phyloP scores from a whole-genome alignment of 1,140 invertebrate species.

The Leptonema lineaticorne region DNA sequence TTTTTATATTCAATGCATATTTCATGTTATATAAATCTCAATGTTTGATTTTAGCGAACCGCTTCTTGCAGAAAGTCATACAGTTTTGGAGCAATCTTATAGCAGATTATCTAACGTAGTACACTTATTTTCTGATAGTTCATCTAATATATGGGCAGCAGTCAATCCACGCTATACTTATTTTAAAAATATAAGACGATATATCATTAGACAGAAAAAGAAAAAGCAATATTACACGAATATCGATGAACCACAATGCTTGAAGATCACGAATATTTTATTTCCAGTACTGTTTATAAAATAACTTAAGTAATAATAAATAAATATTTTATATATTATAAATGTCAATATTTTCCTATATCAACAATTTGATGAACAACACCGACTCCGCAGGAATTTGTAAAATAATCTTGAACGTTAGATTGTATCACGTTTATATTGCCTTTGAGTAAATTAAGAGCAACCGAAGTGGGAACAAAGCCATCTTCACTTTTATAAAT shows the following conservation, averaged over 20 bases:
- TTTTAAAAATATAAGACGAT: neutral
- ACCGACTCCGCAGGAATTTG: conserved; percentile 19
- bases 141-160: conserved; percentile 44
- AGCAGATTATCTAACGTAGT: conserved; percentile 44
- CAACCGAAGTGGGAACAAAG: conserved; percentile 30
- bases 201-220: neutral
- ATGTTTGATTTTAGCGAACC: conserved; percentile 39
- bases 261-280: conserved; percentile 1
- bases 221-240: conserved; percentile 2
- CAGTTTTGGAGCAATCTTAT: conserved; percentile 45
- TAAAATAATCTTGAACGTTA: conserved; percentile 30
- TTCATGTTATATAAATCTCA: neutral
- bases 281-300: neutral
- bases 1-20: conserved; percentile 14
- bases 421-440: conserved; percentile 33
- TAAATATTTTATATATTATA: neutral
- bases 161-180: conserved; percentile 41
- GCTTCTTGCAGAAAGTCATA: conserved; percentile 45
- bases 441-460: conserved; percentile 18
- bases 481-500: conserved; percentile 32
- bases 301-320: neutral
- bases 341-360: neutral
- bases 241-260: conserved; percentile 8
- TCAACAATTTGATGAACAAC: conserved; percentile 24
- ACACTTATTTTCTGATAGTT: conserved; percentile 43